Conservation (phyloP, 1,140 invertebrate species). For the Heterodera schachtii region DNA sequence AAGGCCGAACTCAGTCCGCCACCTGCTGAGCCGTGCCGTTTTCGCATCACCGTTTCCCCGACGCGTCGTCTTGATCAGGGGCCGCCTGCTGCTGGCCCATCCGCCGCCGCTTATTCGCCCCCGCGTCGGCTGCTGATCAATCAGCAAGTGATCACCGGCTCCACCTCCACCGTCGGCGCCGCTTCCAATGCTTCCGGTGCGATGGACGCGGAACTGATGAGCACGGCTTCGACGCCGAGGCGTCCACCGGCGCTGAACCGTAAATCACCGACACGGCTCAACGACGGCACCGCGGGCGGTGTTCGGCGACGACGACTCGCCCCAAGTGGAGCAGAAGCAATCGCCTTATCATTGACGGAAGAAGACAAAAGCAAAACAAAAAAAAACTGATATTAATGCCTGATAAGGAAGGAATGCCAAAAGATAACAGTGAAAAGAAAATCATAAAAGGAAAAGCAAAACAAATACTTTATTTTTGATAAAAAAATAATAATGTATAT, state of each 20-base stretch:
- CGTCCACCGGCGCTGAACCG: not conserved
- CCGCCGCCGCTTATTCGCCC: not conserved
- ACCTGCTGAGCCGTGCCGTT: constrained; percentile 35
- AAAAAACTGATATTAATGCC: too few relatives aligned
- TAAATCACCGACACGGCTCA: not conserved
- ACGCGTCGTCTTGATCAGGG: constrained; percentile 37
- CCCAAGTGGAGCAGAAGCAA: constrained; percentile 34
- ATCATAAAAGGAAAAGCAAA: too few relatives aligned
- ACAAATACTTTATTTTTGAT: too few relatives aligned
- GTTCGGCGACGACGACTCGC: constrained; percentile 49
- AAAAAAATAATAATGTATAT: too few relatives aligned
- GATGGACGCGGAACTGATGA: not conserved
- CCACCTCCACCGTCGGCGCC: constrained; percentile 35
- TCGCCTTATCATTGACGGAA: not conserved
- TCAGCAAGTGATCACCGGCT: constrained; percentile 51
- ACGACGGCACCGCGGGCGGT: constrained; percentile 36
- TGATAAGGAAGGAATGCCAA: too few relatives aligned
- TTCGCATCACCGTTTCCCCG: constrained; percentile 52
- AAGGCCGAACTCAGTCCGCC: constrained; percentile 5
- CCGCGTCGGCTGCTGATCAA: constrained; percentile 47
- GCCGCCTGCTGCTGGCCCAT: not conserved
- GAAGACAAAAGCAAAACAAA: not conserved
- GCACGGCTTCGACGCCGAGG: not conserved
- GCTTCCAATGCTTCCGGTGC: not conserved
- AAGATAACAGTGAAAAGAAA: too few relatives aligned